Percentiles rank a stretch among this genome's conserved stretches.
phyloP scores from a whole-genome alignment of 2,113 vertebrate species.

The Chaetodon trifascialis region DNA sequence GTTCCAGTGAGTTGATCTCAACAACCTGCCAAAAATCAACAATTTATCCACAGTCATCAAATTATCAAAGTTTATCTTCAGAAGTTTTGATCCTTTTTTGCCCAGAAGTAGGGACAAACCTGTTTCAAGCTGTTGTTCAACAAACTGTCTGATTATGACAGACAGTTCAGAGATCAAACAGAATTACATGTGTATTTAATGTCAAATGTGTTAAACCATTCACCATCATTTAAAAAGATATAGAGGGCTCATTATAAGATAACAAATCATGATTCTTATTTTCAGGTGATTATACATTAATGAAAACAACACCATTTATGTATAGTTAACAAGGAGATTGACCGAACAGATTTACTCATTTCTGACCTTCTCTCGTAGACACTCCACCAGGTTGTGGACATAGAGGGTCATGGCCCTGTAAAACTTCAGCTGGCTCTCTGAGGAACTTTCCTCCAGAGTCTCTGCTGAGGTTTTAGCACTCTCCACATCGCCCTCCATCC shows the following conservation, averaged over 20 bases:
- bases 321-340: background rate
- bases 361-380: constrained; percentile 92
- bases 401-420: constrained; percentile 90
- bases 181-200: too few species aligned
- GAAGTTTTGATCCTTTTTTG: too few species aligned
- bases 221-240: too few species aligned
- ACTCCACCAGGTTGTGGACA: constrained; percentile 90
- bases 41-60: constrained; percentile 18
- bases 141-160: too few species aligned
- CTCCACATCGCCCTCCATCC: constrained; percentile 85
- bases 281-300: too few species aligned
- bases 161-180: too few species aligned
- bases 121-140: too few species aligned
- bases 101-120: too few species aligned
- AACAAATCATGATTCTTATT: too few species aligned
- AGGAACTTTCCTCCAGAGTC: constrained; percentile 85
- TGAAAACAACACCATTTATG: background rate
- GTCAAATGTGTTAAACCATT: background rate
- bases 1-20: constrained; percentile 87
- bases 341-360: background rate
- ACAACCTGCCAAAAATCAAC: constrained; percentile 80
- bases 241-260: too few species aligned
- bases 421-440: constrained; percentile 87
- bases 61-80: background rate
- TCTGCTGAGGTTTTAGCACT: constrained; percentile 83